A percentile compares a stretch with the other conserved stretches of the same genome.
Evolutionary conservation across 2,797 vertebrate genomes (phyloP).

Genomic region (Selene dorsalis): DNA sequence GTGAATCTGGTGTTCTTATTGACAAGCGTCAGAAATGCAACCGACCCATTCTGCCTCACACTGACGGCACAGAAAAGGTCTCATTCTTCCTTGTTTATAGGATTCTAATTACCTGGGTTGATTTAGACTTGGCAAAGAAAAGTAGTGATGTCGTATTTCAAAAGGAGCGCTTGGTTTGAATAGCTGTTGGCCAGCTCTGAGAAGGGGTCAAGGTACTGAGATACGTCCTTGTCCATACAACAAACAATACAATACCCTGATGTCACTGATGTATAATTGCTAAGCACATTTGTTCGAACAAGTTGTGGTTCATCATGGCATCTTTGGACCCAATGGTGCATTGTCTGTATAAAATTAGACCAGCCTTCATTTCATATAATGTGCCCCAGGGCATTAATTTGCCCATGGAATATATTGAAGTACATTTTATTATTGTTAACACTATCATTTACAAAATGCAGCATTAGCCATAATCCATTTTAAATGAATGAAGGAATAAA

Average conservation of each 20-base stretch:
- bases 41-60: slow-evolving; percentile 55
- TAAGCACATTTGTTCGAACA: slow-evolving; percentile 63
- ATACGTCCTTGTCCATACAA: slow-evolving; percentile 68
- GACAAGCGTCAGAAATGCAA: slow-evolving; percentile 66
- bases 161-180: slow-evolving; percentile 71
- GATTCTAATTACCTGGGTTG: slow-evolving; percentile 72
- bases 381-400: slow-evolving; percentile 64
- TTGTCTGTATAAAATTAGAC: slow-evolving; percentile 63
- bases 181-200: slow-evolving; percentile 66
- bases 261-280: slow-evolving; percentile 69
- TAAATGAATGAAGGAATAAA: slow-evolving; percentile 58
- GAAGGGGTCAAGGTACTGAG: slow-evolving; percentile 75
- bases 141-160: slow-evolving; percentile 65
- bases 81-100: slow-evolving; percentile 74
- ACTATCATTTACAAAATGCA: slow-evolving; percentile 64
- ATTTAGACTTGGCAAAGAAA: slow-evolving; percentile 73
- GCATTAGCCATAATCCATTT: slow-evolving; percentile 53
- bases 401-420: slow-evolving; percentile 60
- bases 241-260: slow-evolving; percentile 62
- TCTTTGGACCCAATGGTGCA: slow-evolving; percentile 61
- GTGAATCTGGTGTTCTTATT: slow-evolving; percentile 63
- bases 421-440: slow-evolving; percentile 65
- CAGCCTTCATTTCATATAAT: slow-evolving; percentile 69
- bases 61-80: slow-evolving; percentile 53
- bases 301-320: slow-evolving; percentile 66